A percentile compares a stretch with the other conserved stretches of the same genome.
phyloP scores from a whole-genome alignment of 2,113 vertebrate genomes.

The Mormyrus lacerda region DNA sequence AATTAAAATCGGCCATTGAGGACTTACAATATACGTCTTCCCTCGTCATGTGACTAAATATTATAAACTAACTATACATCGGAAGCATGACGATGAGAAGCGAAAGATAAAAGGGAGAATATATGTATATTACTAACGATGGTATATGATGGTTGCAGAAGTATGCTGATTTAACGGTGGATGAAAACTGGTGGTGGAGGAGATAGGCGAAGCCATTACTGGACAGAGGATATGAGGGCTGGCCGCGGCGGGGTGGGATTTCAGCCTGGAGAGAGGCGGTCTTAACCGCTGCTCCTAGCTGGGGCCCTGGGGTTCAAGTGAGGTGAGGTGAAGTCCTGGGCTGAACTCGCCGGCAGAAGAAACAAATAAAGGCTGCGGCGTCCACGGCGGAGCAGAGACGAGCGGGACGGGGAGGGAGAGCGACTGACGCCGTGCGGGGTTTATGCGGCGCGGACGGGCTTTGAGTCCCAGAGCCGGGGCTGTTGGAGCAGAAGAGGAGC shows the following conservation, averaged over 20 bases:
- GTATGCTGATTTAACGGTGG: slow-evolving; percentile 30
- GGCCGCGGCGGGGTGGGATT: slow-evolving; percentile 24
- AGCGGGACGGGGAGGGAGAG: slow-evolving; percentile 23
- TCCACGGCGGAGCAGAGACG: slow-evolving; percentile 51
- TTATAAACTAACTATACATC: not conserved
- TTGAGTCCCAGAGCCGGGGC: no score
- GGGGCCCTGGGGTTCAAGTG: slow-evolving; percentile 47
- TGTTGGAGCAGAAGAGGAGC: not conserved
- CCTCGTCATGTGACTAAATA: slow-evolving; percentile 16
- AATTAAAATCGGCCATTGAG: not conserved
- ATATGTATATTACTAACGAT: slow-evolving; percentile 44
- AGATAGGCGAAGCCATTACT: slow-evolving; percentile 17
- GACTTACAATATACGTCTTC: not conserved
- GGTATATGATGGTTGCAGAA: slow-evolving; percentile 33
- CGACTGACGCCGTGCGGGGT: not conserved
- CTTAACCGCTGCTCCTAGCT: slow-evolving; percentile 20
- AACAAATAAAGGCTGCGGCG: slow-evolving; percentile 59
- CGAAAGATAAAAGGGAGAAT: not conserved
- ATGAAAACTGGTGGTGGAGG: slow-evolving; percentile 28
- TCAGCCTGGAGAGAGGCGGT: slow-evolving; percentile 28
- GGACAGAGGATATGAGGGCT: slow-evolving; percentile 36
- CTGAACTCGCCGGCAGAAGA: slow-evolving; percentile 54
- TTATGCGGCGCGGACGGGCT: not conserved
- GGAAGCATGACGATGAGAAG: not conserved
- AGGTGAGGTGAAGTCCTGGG: slow-evolving; percentile 56